phyloP scores from a whole-genome alignment of 1,140 invertebrate species.

The Lordiphosa collinella region DNA sequence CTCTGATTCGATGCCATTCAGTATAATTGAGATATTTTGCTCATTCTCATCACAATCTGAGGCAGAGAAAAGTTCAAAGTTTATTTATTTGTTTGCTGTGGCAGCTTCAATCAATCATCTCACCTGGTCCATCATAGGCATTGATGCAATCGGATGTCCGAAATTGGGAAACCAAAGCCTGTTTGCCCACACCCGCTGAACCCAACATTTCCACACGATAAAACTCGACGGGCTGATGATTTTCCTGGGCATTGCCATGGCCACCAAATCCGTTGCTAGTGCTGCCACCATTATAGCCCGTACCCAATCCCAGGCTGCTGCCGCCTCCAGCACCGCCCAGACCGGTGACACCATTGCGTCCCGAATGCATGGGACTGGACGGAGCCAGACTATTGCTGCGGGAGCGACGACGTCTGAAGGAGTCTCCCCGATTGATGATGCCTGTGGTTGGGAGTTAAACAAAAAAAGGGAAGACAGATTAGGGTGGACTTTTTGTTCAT shows the following conservation, averaged over 20 bases:
- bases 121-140: constrained; percentile 91
- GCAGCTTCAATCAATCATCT: constrained; percentile 36
- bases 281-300: constrained; percentile 60
- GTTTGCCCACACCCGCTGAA: constrained; percentile 92
- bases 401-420: constrained; percentile 88
- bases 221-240: constrained; percentile 80
- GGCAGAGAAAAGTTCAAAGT: background rate
- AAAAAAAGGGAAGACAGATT: too few relatives aligned
- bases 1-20: constrained; percentile 94
- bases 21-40: constrained; percentile 91
- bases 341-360: constrained; percentile 60
- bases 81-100: constrained; percentile 1
- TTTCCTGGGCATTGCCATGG: constrained; percentile 42
- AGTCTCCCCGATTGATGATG: constrained; percentile 93
- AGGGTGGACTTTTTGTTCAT: too few relatives aligned
- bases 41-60: constrained; percentile 86
- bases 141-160: constrained; percentile 97
- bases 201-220: constrained; percentile 92
- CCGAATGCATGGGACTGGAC: constrained; percentile 71
- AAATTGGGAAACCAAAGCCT: constrained; percentile 93
- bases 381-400: constrained; percentile 88
- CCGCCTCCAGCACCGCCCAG: constrained; percentile 63
- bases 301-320: constrained; percentile 79
- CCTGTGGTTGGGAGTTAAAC: constrained; percentile 84
- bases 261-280: constrained; percentile 79